These are phyloP conservation scores for Mastigias papua DNA, from an alignment of 30 jellyfish, hydroid and myxozoan genomes.

Conservation along the genomic window DNA sequence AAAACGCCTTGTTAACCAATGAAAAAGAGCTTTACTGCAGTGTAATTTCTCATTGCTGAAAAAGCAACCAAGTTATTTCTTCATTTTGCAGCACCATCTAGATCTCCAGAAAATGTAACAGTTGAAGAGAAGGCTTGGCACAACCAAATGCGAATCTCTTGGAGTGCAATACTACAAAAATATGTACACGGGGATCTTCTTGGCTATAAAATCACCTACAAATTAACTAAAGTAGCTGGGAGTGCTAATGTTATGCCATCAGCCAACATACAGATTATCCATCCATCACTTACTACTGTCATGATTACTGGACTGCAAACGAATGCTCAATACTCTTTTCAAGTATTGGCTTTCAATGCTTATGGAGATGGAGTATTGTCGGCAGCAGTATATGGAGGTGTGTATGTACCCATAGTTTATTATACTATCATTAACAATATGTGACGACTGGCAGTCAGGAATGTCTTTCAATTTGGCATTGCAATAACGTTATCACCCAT, in stretches of 20 bases:
- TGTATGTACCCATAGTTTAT: background rate
- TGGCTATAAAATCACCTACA: conserved; percentile 66
- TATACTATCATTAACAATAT: too few species aligned
- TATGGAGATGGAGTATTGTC: conserved; percentile 73
- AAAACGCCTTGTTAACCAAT: too few species aligned
- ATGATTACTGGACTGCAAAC: conserved; percentile 30
- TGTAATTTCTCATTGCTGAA: too few species aligned
- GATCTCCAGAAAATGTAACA: conserved; percentile 42
- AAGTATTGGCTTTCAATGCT: conserved; percentile 48
- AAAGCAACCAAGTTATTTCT: background rate
- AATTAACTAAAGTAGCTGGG: conserved; percentile 40
- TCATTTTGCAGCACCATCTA: conserved; percentile 59
- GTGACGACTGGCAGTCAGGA: too few species aligned
- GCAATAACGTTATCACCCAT: background rate
- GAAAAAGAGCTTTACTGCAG: too few species aligned
- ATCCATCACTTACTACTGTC: conserved; percentile 40
- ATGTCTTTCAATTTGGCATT: background rate
- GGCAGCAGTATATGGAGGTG: conserved; percentile 45
- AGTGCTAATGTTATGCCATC: background rate
- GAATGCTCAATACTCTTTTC: conserved; percentile 42
- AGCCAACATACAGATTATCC: conserved; percentile 21
- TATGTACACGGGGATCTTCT: conserved; percentile 63
- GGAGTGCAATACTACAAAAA: conserved; percentile 7
- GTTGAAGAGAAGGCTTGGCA: conserved; percentile 32
- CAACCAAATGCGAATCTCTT: conserved; percentile 13